These are phyloP conservation scores for Andrena hattorfiana DNA, from an alignment of 2,888 invertebrate genomes.

Conservation along the genomic window DNA sequence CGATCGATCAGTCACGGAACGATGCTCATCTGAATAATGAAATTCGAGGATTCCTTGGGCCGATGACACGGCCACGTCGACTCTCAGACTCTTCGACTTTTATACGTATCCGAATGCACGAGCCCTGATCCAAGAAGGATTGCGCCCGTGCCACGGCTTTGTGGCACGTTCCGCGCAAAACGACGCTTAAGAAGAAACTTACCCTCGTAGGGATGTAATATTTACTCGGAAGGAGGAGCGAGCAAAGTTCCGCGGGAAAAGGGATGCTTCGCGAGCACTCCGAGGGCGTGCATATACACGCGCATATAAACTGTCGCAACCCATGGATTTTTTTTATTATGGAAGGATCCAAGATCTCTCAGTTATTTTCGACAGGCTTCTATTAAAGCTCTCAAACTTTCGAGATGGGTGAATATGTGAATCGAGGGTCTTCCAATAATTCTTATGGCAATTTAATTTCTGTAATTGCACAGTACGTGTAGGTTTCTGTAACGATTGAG, in stretches of 20 bases:
- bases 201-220: conserved; percentile 45
- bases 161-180: conserved; percentile 41
- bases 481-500: too few species aligned
- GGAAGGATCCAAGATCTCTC: too few species aligned
- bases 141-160: conserved; percentile 7
- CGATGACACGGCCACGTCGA: conserved; percentile 57
- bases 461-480: too few species aligned
- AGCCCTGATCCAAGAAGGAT: conserved; percentile 37
- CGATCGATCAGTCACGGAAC: conserved; percentile 75
- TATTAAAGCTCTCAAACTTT: too few species aligned
- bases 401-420: too few species aligned
- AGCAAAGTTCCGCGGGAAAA: background rate
- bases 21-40: conserved; percentile 75
- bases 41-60: conserved; percentile 71
- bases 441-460: too few species aligned
- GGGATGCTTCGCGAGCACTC: background rate
- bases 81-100: conserved; percentile 65
- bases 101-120: conserved; percentile 41
- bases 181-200: conserved; percentile 55
- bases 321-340: too few species aligned
- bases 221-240: conserved; percentile 22
- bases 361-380: too few species aligned
- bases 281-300: background rate
- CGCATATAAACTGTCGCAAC: too few species aligned
- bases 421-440: too few species aligned